Conservation (phyloP, 2,113 vertebrate species). For the Tachycineta bicolor region DNA sequence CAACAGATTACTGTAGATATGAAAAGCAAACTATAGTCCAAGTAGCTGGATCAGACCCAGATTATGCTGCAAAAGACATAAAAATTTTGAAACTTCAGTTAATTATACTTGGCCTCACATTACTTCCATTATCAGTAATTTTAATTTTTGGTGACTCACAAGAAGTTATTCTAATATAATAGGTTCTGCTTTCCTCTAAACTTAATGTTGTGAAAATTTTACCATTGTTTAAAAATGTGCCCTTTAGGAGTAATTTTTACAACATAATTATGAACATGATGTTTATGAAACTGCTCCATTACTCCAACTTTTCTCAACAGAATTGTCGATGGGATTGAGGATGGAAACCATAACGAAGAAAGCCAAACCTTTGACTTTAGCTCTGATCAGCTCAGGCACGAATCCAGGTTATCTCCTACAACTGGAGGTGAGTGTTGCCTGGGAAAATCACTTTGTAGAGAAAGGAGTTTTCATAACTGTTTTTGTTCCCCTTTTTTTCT, state of each 20-base stretch:
- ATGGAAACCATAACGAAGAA: constrained; percentile 72
- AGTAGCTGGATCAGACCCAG: not conserved
- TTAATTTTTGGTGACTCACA: not conserved
- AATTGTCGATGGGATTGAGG: constrained; percentile 83
- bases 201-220: not conserved
- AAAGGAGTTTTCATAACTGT: not conserved
- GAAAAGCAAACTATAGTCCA: not conserved
- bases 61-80: not conserved
- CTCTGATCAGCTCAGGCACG: constrained; percentile 73
- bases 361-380: constrained; percentile 80
- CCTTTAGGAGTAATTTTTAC: not conserved
- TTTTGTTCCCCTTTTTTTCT: not conserved
- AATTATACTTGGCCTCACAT: not conserved
- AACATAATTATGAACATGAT: not conserved
- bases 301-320: constrained; percentile 53
- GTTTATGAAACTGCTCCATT: not conserved
- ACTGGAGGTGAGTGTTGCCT: constrained; percentile 67
- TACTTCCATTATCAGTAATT: not conserved
- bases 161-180: not conserved
- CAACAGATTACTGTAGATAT: not conserved
- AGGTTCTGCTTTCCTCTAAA: not conserved
- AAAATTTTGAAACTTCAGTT: not conserved
- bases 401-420: constrained; percentile 71
- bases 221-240: not conserved
- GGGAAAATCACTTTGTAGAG: not conserved